Base-by-base conservation (phyloP, 2,888 invertebrate species). In the Tortrix viridana region DNA sequence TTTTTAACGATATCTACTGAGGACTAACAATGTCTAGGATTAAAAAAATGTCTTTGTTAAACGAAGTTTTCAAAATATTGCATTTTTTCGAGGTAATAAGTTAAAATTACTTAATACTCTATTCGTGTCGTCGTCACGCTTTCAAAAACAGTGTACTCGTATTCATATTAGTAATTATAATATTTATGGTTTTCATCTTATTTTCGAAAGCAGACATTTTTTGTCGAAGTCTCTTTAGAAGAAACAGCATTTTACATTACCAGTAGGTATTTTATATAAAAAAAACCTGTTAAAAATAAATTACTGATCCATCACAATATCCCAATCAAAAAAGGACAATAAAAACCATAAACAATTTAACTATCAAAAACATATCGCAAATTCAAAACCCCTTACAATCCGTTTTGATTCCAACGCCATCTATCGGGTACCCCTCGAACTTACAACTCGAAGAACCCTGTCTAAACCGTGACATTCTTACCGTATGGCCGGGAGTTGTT, bases 401-500 rank as follows among this genome's bases (percentile, higher is more conserved):
- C 5, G 3, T 41, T 41, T 41, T 41, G 41, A 16, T 41, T 14
- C 16, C 41, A 41, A 41, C 41, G 41, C 41, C 41, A 41, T 37
- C 50, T 37, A 50, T 4, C 50, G 14, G 20, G 16, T 18, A 20
- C 14, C 50, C 37, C 37, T 14, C 19, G 23, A 41, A 53, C 41
- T 43, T 18, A 22, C 41, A 53, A 53, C 53, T 19, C 16, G n/a
- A n/a, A n/a, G n/a, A n/a, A 55, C 46, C 22, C 18, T 19, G 26
- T 7, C 12, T 67, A 69, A 69, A 74, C 68, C 65, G 56, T 18
- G 32, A 50, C 60, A 46, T 52, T 66, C 85, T 81, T 69, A 89
- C 89, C 89, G 74, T 87, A 91, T 63, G 77, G 79, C 60, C 89
- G 75, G 2, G 76, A 73, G 70, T 87, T 89, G 74, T 78, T 80